A percentile compares a stretch with the other conserved stretches of the same genome.
These are phyloP conservation scores for Planiliza haematocheilus DNA, from an alignment of 2,113 vertebrate genomes.

Conservation along the genomic window DNA sequence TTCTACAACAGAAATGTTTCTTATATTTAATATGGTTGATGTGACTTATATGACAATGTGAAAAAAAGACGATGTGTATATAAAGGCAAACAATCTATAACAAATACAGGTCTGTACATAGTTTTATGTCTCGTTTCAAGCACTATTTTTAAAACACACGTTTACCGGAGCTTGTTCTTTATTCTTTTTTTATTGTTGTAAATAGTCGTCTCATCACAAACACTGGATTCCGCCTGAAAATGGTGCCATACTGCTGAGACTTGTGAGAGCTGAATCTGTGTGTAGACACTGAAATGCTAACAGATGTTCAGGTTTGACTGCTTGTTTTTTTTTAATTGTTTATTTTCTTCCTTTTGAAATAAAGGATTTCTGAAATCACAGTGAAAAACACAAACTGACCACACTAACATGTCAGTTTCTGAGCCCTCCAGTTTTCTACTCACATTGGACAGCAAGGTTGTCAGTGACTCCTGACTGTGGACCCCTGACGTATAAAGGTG, in stretches of 20 bases:
- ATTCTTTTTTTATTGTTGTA: conserved; percentile 27
- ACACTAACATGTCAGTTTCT: conserved; percentile 13
- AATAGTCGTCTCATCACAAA: conserved; percentile 63
- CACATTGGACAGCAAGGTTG: conserved; percentile 24
- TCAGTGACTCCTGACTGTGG: conserved; percentile 33
- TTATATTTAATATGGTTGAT: conserved; percentile 74
- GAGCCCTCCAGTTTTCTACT: conserved; percentile 37
- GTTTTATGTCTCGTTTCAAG: conserved; percentile 63
- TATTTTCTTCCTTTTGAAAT: conserved; percentile 48
- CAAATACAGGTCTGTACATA: conserved; percentile 70
- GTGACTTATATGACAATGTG: conserved; percentile 72
- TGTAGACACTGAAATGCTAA: conserved; percentile 44
- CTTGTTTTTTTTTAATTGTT: conserved; percentile 46
- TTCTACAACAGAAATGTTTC: conserved; percentile 65
- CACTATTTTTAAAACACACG: conserved; percentile 65
- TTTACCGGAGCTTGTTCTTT: conserved; percentile 38
- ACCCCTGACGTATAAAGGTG: conserved; percentile 59
- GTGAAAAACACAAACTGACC: conserved; percentile 25
- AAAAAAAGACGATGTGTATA: conserved; percentile 52
- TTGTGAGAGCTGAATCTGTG: conserved; percentile 20
- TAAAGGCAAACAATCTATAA: conserved; percentile 42
- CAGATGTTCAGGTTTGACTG: conserved; percentile 40
- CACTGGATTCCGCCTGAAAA: conserved; percentile 62
- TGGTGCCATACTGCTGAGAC: conserved; percentile 76
- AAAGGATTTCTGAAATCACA: conserved; percentile 52